Evolutionary conservation across 2,888 invertebrate genomes (phyloP).

Genomic region (Ernsta delagoae): DNA sequence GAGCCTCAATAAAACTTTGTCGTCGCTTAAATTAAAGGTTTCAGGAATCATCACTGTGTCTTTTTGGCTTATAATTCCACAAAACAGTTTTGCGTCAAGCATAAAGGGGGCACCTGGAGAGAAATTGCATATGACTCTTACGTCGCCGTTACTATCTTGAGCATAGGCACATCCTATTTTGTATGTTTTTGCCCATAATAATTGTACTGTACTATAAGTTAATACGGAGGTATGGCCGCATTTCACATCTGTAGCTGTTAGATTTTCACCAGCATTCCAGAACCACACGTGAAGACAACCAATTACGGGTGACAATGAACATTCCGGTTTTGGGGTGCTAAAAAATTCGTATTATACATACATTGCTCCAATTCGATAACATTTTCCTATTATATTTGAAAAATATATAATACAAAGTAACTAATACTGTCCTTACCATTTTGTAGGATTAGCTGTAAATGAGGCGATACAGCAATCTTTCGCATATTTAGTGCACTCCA

Average conservation of each 20-base stretch:
- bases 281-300: constrained; percentile 76
- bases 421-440: too few relatives aligned
- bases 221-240: constrained; percentile 63
- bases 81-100: constrained; percentile 60
- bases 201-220: constrained; percentile 66
- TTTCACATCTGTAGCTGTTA: constrained; percentile 59
- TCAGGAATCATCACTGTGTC: constrained; percentile 42
- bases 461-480: constrained; percentile 60
- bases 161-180: constrained; percentile 76
- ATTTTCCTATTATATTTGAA: too few relatives aligned
- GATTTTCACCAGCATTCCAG: constrained; percentile 57
- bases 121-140: constrained; percentile 73
- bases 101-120: constrained; percentile 71
- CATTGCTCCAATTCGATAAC: neutral
- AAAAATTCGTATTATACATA: neutral
- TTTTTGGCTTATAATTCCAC: constrained; percentile 62
- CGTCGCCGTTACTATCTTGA: constrained; percentile 55
- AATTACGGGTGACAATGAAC: constrained; percentile 63
- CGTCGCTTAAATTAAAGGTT: neutral
- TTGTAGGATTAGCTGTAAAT: constrained; percentile 42
- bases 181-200: constrained; percentile 70
- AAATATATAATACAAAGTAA: too few relatives aligned
- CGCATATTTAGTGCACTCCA: constrained; percentile 73
- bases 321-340: constrained; percentile 69
- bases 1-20: constrained; percentile 1